phyloP scores from a whole-genome alignment of 2,888 invertebrate species.

The Linnaemya tessellans region DNA sequence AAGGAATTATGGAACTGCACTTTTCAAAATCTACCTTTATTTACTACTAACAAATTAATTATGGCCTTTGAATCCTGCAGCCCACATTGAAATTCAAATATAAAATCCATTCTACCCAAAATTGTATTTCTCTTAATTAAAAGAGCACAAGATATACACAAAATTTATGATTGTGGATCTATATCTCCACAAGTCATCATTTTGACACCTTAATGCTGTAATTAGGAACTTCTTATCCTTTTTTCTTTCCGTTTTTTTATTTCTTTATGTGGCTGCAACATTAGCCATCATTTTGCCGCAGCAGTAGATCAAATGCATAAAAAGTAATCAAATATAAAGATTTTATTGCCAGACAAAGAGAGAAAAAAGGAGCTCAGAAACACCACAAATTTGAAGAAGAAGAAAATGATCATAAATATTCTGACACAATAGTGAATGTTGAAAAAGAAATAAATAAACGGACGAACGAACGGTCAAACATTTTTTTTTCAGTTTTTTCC shows the following conservation, averaged over 20 bases:
- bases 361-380: slow-evolving; percentile 58
- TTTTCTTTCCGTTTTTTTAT: background rate
- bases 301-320: slow-evolving; percentile 61
- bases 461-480: slow-evolving; percentile 36
- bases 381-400: slow-evolving; percentile 80
- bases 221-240: slow-evolving; percentile 77
- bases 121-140: background rate
- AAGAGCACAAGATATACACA: background rate
- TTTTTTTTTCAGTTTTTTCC: slow-evolving; percentile 11
- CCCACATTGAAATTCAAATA: too few relatives aligned
- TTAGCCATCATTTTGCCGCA: slow-evolving; percentile 68
- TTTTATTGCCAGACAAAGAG: slow-evolving; percentile 41
- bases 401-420: slow-evolving; percentile 75
- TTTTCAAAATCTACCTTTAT: too few relatives aligned
- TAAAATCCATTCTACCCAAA: background rate
- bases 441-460: slow-evolving; percentile 8
- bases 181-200: slow-evolving; percentile 75
- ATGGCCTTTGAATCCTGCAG: too few relatives aligned
- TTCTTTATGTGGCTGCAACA: slow-evolving; percentile 57
- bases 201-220: slow-evolving; percentile 82
- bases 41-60: too few relatives aligned
- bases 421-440: background rate
- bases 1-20: too few relatives aligned
- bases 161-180: slow-evolving; percentile 39
- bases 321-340: slow-evolving; percentile 46